Percentiles rank a stretch among this genome's conserved stretches.
Evolutionary conservation across 2,888 invertebrate genomes (phyloP).

Genomic region (Carcina quercana): DNA sequence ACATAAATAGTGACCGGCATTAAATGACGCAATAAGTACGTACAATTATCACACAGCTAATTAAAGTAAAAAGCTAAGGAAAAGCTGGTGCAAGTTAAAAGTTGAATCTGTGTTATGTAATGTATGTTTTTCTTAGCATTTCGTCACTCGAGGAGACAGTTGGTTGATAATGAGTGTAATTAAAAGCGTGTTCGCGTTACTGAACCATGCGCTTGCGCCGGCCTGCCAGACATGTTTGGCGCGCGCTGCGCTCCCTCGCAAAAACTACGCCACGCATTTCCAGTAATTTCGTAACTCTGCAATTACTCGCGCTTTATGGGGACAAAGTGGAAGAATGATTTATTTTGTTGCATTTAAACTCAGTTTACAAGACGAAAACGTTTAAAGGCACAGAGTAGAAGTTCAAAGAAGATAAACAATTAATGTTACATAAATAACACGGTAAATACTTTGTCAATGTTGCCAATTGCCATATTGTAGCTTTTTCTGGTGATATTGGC

Average conservation of each 20-base stretch:
- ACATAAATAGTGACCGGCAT: constrained; percentile 5
- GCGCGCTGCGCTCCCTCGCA: constrained; percentile 32
- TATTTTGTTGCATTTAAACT: constrained; percentile 1
- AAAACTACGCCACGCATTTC: constrained; percentile 44
- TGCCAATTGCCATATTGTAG: too few species aligned
- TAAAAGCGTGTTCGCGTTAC: constrained; percentile 46
- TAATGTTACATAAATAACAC: too few species aligned
- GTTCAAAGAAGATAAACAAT: too few species aligned
- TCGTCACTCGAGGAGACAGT: constrained; percentile 50
- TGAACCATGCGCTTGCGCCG: constrained; percentile 28
- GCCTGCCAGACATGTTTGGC: constrained; percentile 38
- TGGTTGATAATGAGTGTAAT: constrained; percentile 54
- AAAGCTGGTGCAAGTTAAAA: constrained; percentile 16
- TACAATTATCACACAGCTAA: constrained; percentile 11
- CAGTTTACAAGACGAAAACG: too few species aligned
- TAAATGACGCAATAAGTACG: constrained; percentile 11
- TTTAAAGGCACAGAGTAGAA: too few species aligned
- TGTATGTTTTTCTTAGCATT: constrained; percentile 49
- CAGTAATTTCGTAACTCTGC: constrained; percentile 45
- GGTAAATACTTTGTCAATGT: too few species aligned
- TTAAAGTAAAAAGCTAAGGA: constrained; percentile 12
- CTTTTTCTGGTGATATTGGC: too few species aligned
- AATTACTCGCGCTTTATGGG: constrained; percentile 40
- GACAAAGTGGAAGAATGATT: constrained; percentile 21
- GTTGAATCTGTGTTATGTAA: constrained; percentile 36